Conservation (phyloP, 1,140 invertebrate genomes). For the Zaprionus camerounensis region DNA sequence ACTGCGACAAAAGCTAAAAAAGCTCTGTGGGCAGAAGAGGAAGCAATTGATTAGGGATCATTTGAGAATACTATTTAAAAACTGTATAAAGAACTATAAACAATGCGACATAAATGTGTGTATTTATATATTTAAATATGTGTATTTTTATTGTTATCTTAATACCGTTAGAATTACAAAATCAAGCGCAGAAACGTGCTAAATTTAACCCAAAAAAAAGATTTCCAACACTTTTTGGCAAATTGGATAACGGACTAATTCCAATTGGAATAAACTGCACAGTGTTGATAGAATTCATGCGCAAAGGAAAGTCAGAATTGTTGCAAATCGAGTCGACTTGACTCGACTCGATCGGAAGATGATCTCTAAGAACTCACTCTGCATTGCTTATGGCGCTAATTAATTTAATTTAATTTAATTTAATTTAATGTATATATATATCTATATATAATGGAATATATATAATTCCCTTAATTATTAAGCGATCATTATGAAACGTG, state of each 20-base stretch:
- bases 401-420: too few species aligned
- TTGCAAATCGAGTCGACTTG: too few species aligned
- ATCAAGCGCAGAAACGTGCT: background rate
- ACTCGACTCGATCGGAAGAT: background rate
- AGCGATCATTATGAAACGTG: background rate
- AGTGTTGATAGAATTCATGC: too few species aligned
- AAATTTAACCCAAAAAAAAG: background rate
- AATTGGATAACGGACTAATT: background rate
- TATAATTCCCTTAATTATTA: background rate
- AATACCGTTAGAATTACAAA: background rate
- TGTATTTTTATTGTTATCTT: background rate
- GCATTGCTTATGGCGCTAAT: too few species aligned
- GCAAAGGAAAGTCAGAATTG: too few species aligned
- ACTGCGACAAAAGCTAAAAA: background rate
- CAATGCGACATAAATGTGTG: background rate
- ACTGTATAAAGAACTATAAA: background rate
- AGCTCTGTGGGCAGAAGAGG: slow-evolving; percentile 55
- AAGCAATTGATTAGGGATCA: slow-evolving; percentile 9
- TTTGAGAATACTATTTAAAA: background rate
- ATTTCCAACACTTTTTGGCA: background rate
- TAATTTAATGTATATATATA: too few species aligned
- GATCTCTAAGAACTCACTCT: background rate
- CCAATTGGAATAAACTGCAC: too few species aligned
- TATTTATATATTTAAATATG: too few species aligned
- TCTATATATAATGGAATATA: too few species aligned